Evolutionary conservation across 2,888 invertebrate genomes (phyloP).

Genomic region (Nymphalis polychloros): DNA sequence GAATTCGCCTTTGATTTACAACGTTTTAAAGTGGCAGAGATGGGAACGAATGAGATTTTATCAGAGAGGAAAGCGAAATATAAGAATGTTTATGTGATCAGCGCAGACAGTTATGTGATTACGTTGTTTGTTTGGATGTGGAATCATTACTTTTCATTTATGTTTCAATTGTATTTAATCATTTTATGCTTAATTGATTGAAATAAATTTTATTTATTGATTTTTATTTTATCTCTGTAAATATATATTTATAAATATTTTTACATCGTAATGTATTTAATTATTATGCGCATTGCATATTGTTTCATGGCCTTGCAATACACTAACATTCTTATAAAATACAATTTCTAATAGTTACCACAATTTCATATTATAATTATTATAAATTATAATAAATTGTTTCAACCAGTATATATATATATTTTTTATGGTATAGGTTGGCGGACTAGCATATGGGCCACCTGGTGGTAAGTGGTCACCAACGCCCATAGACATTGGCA

Average conservation of each 20-base stretch:
- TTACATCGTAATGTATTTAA: no score
- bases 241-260: conserved; percentile 35
- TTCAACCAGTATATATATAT: no score
- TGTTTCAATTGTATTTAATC: conserved; percentile 20
- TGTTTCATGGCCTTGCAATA: no score
- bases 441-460: no score
- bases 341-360: no score
- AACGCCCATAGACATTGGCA: no score
- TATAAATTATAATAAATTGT: no score
- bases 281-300: no score
- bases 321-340: no score
- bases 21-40: conserved; percentile 53
- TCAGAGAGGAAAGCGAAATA: conserved; percentile 23
- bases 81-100: conserved; percentile 20
- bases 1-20: conserved; percentile 70
- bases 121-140: conserved; percentile 17
- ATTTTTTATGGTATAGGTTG: no score
- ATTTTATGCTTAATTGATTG: conserved; percentile 18
- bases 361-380: no score
- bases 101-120: conserved; percentile 22
- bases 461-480: no score
- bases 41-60: conserved; percentile 36
- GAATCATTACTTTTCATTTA: conserved; percentile 9
- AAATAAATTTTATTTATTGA: conserved; percentile 35
- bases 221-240: not conserved